Evolutionary conservation across 2,113 vertebrate genomes (phyloP).

Genomic region (Hylia prasina): DNA sequence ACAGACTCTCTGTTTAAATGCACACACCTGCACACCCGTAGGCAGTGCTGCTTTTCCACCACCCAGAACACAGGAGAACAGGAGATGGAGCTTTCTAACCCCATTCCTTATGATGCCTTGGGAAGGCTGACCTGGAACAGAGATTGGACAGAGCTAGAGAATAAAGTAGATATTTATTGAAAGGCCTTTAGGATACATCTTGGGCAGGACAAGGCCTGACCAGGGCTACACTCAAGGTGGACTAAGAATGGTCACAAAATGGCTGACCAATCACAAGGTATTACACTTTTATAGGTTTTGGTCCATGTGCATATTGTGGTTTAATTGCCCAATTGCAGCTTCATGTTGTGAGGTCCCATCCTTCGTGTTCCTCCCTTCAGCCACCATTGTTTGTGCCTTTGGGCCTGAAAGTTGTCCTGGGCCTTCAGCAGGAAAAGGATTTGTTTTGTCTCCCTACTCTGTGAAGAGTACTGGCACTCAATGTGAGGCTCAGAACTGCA

Average conservation of each 20-base stretch:
- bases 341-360: no score
- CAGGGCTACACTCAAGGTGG: not conserved
- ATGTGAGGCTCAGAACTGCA: not conserved
- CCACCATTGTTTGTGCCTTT: no score
- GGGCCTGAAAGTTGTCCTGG: not conserved
- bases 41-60: accelerated
- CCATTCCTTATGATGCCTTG: not conserved
- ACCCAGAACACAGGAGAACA: not conserved
- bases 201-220: not conserved
- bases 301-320: no score
- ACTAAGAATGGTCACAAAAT: not conserved
- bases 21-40: not conserved
- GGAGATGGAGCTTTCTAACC: not conserved
- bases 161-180: not conserved
- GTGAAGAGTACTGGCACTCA: not conserved
- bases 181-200: not conserved
- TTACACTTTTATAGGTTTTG: no score
- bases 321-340: no score
- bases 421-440: not conserved
- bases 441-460: not conserved
- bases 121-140: not conserved
- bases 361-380: no score
- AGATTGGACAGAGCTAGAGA: not conserved
- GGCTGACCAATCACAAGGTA: not conserved
- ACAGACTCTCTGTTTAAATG: not conserved